Conservation (phyloP, 2,113 vertebrate species). For the Alectura lathami region DNA sequence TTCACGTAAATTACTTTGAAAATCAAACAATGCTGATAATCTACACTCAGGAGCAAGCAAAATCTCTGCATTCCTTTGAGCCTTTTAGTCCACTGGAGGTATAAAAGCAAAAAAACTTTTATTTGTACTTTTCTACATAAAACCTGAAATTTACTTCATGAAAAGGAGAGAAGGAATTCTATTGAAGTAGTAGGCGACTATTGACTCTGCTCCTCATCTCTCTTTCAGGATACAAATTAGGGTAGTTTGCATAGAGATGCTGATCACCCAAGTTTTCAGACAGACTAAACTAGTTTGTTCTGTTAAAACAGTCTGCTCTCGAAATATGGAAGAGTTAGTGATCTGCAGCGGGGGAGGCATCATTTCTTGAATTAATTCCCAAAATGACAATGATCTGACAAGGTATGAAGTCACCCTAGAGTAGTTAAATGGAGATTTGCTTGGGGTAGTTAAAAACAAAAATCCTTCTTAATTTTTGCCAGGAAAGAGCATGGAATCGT, state of each 20-base stretch:
- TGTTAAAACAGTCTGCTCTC: not conserved
- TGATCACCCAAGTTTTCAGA: not conserved
- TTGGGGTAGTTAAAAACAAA: conserved; percentile 20
- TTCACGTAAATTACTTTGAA: not conserved
- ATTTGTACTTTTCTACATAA: not conserved
- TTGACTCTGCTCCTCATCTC: not conserved
- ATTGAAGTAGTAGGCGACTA: not conserved
- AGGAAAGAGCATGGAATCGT: not conserved
- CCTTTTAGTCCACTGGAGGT: not conserved
- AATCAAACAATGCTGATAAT: not conserved
- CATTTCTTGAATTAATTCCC: not conserved
- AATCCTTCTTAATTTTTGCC: not conserved
- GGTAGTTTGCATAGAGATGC: not conserved
- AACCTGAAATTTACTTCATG: not conserved
- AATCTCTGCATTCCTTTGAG: not conserved
- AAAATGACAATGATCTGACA: not conserved
- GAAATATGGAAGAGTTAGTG: not conserved
- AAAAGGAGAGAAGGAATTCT: not conserved
- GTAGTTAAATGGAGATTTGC: not conserved
- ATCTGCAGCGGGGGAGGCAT: not conserved
- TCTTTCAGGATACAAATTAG: not conserved
- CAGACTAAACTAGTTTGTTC: not conserved
- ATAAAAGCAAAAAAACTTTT: not conserved
- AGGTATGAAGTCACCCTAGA: not conserved
- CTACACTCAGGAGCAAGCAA: not conserved